Evolutionary conservation across 2,888 invertebrate genomes (phyloP), one percentile per base, ranked within the genome.

Genomic region (Lasioglossum morio): DNA sequence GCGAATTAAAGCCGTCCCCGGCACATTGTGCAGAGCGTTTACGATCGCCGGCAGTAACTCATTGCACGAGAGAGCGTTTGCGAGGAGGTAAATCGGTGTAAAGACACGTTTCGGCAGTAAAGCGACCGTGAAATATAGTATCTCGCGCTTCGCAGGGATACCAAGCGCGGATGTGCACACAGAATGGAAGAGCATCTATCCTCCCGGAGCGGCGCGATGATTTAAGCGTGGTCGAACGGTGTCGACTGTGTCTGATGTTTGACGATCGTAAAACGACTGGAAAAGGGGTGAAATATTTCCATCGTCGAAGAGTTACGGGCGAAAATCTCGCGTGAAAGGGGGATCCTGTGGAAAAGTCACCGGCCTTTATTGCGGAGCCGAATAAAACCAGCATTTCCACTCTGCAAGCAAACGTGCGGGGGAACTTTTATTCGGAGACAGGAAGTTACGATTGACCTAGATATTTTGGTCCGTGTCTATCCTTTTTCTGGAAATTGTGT

Each of bases 41-140:
- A 73, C 72, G 73, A 73, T 53, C 78, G 53, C 14, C 19, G 78
- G 78, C 70, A 70, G 69, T 75, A 75, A 69, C 73, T 80, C 66
- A 37, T 57, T 79, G 72, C 63, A 73, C 0, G 57, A 23, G n/a
- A 30, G 27, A 19, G 46, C 46, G 82, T 66, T 53, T 77, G 77
- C 79, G 72, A 73, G 57, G 73, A 77, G 70, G 60, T 37, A 69
- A 82, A 84, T 85, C 87, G 82, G 75, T 66, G 60, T 48, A 48
- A 74, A 86, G 88, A 86, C 88, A 81, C 86, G 85, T 82, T 77
- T 79, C 46, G 72, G 72, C 83, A 76, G 85, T 88, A 88, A 88
- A 88, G 77, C 66, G 77, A 53, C 70, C 87, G 74, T 83, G 81
- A 86, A 87, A 78, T 79, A 82, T 66, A 27, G 75, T 73, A 57